Evolutionary conservation across 2,113 vertebrate genomes (phyloP).

Genomic region (Ivindomyrus marchei): DNA sequence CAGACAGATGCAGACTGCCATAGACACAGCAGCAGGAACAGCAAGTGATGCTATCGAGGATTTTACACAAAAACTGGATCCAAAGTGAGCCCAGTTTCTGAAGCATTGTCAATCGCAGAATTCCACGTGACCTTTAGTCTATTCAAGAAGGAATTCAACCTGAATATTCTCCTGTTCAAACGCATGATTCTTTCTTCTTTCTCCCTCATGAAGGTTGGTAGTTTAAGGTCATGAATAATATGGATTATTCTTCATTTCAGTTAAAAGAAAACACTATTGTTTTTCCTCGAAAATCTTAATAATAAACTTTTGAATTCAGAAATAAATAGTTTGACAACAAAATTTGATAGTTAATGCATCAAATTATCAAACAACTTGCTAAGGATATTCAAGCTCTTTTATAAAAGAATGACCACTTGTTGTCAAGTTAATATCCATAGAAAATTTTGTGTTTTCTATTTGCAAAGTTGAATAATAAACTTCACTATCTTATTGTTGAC

Average conservation of each 20-base stretch:
- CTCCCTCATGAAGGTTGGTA: not conserved
- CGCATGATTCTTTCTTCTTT: not conserved
- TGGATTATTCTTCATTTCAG: not conserved
- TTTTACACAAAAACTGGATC: constrained; percentile 57
- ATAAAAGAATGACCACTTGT: not conserved
- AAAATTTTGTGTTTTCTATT: not conserved
- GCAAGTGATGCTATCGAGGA: constrained; percentile 60
- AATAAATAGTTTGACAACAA: not conserved
- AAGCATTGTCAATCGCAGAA: not conserved
- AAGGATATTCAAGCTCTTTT: not conserved
- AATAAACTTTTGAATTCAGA: not conserved
- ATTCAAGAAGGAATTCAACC: not conserved
- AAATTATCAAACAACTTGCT: not conserved
- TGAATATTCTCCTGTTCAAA: not conserved
- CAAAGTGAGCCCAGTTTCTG: constrained; percentile 42
- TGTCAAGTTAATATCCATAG: not conserved
- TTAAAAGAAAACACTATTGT: not conserved
- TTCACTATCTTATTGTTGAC: not conserved
- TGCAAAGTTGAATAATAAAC: not conserved
- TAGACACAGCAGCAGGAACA: constrained; percentile 57
- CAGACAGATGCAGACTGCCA: constrained; percentile 55
- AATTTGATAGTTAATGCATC: not conserved
- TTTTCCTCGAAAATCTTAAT: not conserved
- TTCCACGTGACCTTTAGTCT: not conserved
- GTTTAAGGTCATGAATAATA: not conserved